These are phyloP conservation scores for Dendrolimus pini DNA, from an alignment of 2,888 invertebrate species.

Conservation along the genomic window DNA sequence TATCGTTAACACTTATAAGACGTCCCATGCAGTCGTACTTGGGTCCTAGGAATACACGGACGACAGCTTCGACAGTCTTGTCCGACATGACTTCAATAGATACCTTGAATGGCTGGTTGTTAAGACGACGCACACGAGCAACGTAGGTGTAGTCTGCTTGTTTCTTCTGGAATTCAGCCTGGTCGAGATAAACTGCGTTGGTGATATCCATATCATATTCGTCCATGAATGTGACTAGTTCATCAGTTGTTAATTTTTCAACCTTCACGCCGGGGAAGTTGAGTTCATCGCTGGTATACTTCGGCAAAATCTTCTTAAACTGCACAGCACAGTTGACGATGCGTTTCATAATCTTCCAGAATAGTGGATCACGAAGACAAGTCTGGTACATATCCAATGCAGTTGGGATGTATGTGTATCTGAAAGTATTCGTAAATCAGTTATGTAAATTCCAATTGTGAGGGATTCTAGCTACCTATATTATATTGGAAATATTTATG, in stretches of 20 bases:
- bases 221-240: slow-evolving; percentile 82
- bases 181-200: slow-evolving; percentile 75
- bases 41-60: slow-evolving; percentile 83
- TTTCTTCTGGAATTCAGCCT: slow-evolving; percentile 64
- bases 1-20: slow-evolving; percentile 65
- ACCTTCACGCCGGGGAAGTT: slow-evolving; percentile 80
- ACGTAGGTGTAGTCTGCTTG: slow-evolving; percentile 62
- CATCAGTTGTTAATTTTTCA: slow-evolving; percentile 78
- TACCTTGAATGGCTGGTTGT: slow-evolving; percentile 80
- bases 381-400: slow-evolving; percentile 80
- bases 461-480: no score
- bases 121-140: slow-evolving; percentile 79
- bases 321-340: slow-evolving; percentile 72
- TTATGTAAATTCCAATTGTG: no score
- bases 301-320: slow-evolving; percentile 76
- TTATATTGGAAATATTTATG: no score
- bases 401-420: slow-evolving; percentile 73
- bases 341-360: slow-evolving; percentile 82
- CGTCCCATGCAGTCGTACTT: slow-evolving; percentile 81
- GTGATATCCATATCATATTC: slow-evolving; percentile 80
- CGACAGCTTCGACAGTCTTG: slow-evolving; percentile 75
- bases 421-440: slow-evolving; percentile 16
- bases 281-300: slow-evolving; percentile 78
- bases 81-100: slow-evolving; percentile 75
- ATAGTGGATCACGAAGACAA: slow-evolving; percentile 83